These are phyloP conservation scores for Odontocolon sp. DNA, from an alignment of 2,888 invertebrate genomes.

Conservation along the genomic window DNA sequence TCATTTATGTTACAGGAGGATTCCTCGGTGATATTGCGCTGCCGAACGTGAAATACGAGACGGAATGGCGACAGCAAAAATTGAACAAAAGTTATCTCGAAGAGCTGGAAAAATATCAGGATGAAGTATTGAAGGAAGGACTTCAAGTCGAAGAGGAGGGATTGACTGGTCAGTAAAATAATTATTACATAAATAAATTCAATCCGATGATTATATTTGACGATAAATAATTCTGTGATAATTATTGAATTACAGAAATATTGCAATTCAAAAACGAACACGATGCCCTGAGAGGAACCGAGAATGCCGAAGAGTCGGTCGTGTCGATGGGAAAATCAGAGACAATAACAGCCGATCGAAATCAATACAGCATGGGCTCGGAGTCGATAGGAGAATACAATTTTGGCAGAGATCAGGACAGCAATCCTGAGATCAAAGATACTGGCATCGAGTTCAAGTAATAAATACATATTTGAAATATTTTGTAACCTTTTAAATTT, in stretches of 20 bases:
- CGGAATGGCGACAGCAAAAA: conserved; percentile 82
- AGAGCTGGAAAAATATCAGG: conserved; percentile 91
- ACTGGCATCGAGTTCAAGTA: conserved; percentile 74
- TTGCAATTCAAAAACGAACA: conserved; percentile 75
- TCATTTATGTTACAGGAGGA: conserved; percentile 84
- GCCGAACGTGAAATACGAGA: conserved; percentile 83
- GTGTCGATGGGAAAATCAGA: conserved; percentile 68
- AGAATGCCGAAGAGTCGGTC: conserved; percentile 61
- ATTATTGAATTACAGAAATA: conserved; percentile 70
- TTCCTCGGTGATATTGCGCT: conserved; percentile 94
- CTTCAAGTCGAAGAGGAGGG: conserved; percentile 93
- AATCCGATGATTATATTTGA: conserved; percentile 5
- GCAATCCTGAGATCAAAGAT: conserved; percentile 69
- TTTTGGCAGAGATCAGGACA: conserved; percentile 64
- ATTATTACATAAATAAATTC: neutral
- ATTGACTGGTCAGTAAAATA: conserved; percentile 83
- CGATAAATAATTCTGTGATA: neutral
- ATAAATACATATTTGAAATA: neutral
- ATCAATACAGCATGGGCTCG: conserved; percentile 72
- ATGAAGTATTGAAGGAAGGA: conserved; percentile 90
- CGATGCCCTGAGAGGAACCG: conserved; percentile 61
- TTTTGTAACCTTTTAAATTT: neutral
- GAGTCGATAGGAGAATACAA: conserved; percentile 64
- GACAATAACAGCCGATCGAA: conserved; percentile 69
- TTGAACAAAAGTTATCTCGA: conserved; percentile 87